These are phyloP conservation scores for Taeniopygia guttata DNA, from an alignment of 2,797 vertebrate genomes.

Conservation along the genomic window DNA sequence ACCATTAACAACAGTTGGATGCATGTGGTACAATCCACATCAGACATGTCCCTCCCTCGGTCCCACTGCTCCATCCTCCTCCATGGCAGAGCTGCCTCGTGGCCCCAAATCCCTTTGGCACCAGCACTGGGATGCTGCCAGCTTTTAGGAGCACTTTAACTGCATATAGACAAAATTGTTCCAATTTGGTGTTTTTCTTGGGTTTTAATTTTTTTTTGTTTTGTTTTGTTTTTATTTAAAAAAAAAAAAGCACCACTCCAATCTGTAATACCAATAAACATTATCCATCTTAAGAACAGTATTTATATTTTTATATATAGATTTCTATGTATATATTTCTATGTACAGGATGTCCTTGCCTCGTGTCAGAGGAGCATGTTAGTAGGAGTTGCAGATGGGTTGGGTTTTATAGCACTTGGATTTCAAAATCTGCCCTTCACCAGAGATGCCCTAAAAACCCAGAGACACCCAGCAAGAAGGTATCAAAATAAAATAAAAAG, in stretches of 20 bases:
- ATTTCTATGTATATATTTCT: slow-evolving; percentile 52
- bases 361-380: not conserved
- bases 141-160: not conserved
- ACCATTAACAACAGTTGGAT: not conserved
- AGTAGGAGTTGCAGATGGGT: not conserved
- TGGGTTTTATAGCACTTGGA: slow-evolving; percentile 38
- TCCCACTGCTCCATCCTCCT: not conserved
- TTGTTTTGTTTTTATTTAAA: not conserved
- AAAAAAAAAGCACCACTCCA: slow-evolving; percentile 53
- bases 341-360: slow-evolving; percentile 54
- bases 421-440: slow-evolving; percentile 26
- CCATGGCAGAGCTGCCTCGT: rapidly evolving
- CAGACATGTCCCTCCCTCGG: not conserved
- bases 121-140: not conserved
- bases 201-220: not conserved
- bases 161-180: not conserved
- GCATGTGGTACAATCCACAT: not conserved
- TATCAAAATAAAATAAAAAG: not conserved
- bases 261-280: slow-evolving; percentile 56
- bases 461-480: slow-evolving; percentile 22
- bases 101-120: not conserved
- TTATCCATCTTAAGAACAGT: slow-evolving; percentile 55
- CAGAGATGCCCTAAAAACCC: slow-evolving; percentile 21
- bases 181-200: not conserved
- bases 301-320: slow-evolving; percentile 56